These are phyloP conservation scores for Phenacoccus solenopsis DNA, from an alignment of 1,140 invertebrate genomes.

Conservation along the genomic window DNA sequence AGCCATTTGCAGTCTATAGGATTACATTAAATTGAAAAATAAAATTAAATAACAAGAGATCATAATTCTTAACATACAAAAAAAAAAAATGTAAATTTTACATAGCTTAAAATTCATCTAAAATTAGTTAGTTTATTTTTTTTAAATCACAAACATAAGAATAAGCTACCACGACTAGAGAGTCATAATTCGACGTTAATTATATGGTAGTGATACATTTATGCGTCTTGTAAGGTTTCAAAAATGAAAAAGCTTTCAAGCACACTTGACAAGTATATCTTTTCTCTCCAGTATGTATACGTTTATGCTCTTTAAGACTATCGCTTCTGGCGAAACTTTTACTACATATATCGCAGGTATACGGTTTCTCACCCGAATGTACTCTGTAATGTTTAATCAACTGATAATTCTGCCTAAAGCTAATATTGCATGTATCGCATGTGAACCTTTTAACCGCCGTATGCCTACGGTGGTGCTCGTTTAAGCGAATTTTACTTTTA, in stretches of 20 bases:
- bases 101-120: too few relatives aligned
- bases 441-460: constrained; percentile 9
- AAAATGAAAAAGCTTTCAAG: constrained; percentile 19
- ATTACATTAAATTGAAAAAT: too few relatives aligned
- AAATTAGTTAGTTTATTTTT: too few relatives aligned
- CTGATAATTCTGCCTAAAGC: constrained; percentile 14
- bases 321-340: constrained; percentile 19
- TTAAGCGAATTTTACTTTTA: constrained; percentile 84
- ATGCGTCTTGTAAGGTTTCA: constrained; percentile 20
- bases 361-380: constrained; percentile 19
- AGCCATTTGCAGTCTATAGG: too few relatives aligned
- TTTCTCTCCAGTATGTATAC: constrained; percentile 20
- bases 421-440: constrained; percentile 20
- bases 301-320: constrained; percentile 15
- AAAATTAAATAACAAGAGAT: too few relatives aligned
- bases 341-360: constrained; percentile 9
- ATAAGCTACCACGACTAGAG: not conserved
- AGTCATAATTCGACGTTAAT: not conserved
- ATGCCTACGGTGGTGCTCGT: constrained; percentile 52
- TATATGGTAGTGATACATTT: constrained; percentile 12
- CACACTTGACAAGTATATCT: constrained; percentile 19
- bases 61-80: too few relatives aligned
- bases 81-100: too few relatives aligned
- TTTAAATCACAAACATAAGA: too few relatives aligned
- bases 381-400: constrained; percentile 17